phyloP scores from a whole-genome alignment of 2,888 invertebrate species.

The Temnothorax rugatulus region DNA sequence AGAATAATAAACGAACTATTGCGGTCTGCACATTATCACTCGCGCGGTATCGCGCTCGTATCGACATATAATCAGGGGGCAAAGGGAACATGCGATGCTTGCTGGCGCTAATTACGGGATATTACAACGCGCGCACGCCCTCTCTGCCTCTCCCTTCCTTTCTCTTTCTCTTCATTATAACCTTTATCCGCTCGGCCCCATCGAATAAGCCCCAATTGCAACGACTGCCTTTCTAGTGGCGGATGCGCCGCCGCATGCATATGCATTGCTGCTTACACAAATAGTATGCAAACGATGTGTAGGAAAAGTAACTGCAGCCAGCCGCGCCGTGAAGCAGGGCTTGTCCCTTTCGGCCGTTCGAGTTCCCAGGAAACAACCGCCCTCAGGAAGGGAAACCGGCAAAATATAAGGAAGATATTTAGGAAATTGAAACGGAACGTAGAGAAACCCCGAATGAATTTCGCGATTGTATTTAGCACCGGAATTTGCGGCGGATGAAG shows the following conservation, averaged over 20 bases:
- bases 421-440: slow-evolving; percentile 7
- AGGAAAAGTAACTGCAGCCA: slow-evolving; percentile 73
- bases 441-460: slow-evolving; percentile 21
- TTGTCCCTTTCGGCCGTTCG: slow-evolving; percentile 42
- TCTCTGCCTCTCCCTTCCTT: background rate
- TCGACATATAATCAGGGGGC: slow-evolving; percentile 58
- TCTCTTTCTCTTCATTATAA: slow-evolving; percentile 51
- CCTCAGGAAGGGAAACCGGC: background rate
- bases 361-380: slow-evolving; percentile 12
- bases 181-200: slow-evolving; percentile 48
- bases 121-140: slow-evolving; percentile 57
- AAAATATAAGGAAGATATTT: slow-evolving; percentile 33
- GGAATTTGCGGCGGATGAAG: background rate
- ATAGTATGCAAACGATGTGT: slow-evolving; percentile 79
- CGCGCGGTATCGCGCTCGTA: slow-evolving; percentile 32
- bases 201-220: slow-evolving; percentile 65
- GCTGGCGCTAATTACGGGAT: slow-evolving; percentile 74
- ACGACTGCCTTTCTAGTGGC: slow-evolving; percentile 54
- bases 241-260: slow-evolving; percentile 74
- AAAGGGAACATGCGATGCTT: slow-evolving; percentile 43
- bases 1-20: slow-evolving; percentile 28
- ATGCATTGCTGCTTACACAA: slow-evolving; percentile 76
- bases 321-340: background rate
- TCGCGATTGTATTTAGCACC: slow-evolving; percentile 22
- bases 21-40: slow-evolving; percentile 58